These are phyloP conservation scores for Eueides isabella DNA, from an alignment of 1,140 invertebrate species.

Conservation along the genomic window DNA sequence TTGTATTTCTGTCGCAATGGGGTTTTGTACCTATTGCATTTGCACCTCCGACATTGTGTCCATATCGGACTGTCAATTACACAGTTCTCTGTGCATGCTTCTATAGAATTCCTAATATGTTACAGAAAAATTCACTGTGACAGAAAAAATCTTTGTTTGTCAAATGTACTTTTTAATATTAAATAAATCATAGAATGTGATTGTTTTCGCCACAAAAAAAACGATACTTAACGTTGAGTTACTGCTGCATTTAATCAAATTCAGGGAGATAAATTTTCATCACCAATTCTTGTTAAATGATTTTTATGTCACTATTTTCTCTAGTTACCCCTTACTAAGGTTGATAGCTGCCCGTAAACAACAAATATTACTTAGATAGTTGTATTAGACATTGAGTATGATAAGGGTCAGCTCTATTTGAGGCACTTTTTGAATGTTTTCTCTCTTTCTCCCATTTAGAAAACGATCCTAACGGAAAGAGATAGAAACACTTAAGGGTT, in stretches of 20 bases:
- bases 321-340: not conserved
- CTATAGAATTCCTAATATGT: slow-evolving; percentile 12
- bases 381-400: slow-evolving; percentile 47
- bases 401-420: slow-evolving; percentile 55
- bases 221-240: too few relatives aligned
- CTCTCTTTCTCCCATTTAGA: slow-evolving; percentile 27
- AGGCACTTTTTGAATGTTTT: slow-evolving; percentile 39
- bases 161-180: too few relatives aligned
- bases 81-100: not conserved
- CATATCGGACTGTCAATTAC: slow-evolving; percentile 9
- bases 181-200: not conserved
- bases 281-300: not conserved
- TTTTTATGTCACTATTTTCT: not conserved
- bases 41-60: slow-evolving; percentile 5
- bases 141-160: too few relatives aligned
- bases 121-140: not conserved
- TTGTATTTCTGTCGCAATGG: not conserved
- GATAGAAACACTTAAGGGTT: slow-evolving; percentile 43
- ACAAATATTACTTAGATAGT: slow-evolving; percentile 32
- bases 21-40: not conserved
- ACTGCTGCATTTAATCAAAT: not conserved
- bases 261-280: not conserved
- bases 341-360: slow-evolving; percentile 23
- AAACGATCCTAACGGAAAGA: slow-evolving; percentile 17
- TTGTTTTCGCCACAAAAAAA: not conserved